Evolutionary conservation across 2,888 invertebrate species (phyloP), one percentile per base, ranked within the genome.

Genomic region (Agonum fuliginosum): DNA sequence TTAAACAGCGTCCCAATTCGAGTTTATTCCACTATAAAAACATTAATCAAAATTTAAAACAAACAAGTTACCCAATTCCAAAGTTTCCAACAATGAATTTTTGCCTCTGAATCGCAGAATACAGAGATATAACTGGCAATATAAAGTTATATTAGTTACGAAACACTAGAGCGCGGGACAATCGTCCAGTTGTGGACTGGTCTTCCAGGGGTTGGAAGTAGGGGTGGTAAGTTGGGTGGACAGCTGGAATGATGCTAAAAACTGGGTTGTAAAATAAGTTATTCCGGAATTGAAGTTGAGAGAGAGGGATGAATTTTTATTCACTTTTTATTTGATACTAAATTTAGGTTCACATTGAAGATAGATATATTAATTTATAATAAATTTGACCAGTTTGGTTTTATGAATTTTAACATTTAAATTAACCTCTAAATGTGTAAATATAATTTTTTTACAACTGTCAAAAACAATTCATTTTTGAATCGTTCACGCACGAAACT

Each of bases 101-200:
- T 62, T 62, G 58, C 10, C 10, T 14, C 46, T 46, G 46, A 37
- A 37, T 12, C n/a, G n/a, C n/a, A n/a, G n/a, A 24, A 2, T 10
- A 17, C 41, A n/a, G 41, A 67, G 70, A 43, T 70, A 46, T 43
- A 73, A 62, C 73, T 73, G 67, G 75, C 51, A 75, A 75, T 75
- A 75, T 75, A 75, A 75, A 75, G 75, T 75, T 75, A 75, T 75
- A 75, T 75, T 75, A 75, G 75, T 75, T 75, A 17, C 10, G 14
- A 46, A 75, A 75, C 67, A 24, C 58, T 48, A 48, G 58, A 58
- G 65, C 41, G 19, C 74, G 30, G 10, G 30, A 65, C 54, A 14
- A 14, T 54, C 19, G 37, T 8, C 75, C 75, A 67, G 48, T 37
- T 19, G 30, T 27, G 24, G 65, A 14, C 12, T 51, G 30, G 22